Conservation (phyloP, 1,140 invertebrate genomes). For the Oryctes rhinoceros region DNA sequence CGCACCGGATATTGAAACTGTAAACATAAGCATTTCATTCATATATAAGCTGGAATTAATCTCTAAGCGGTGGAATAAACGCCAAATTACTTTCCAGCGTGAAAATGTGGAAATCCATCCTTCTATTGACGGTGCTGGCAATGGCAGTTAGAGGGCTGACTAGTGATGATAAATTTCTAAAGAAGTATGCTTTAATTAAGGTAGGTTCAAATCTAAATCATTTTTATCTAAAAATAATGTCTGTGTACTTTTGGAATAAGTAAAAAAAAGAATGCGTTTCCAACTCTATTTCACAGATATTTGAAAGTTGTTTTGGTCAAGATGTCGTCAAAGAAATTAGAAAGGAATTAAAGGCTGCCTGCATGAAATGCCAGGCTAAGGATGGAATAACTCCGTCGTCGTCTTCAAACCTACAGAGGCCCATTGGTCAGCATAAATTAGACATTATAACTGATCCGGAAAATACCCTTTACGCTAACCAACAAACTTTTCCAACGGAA, state of each 20-base stretch:
- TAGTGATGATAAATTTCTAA: conserved; percentile 71
- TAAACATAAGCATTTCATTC: too few relatives aligned
- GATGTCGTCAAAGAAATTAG: conserved; percentile 72
- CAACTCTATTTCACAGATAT: conserved; percentile 63
- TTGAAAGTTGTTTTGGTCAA: conserved; percentile 72
- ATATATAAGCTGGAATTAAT: too few relatives aligned
- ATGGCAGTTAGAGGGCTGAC: conserved; percentile 46
- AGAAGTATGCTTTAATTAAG: conserved; percentile 76
- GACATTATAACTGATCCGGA: conserved; percentile 52
- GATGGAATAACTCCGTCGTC: conserved; percentile 58
- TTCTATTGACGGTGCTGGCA: not conserved
- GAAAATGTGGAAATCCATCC: conserved; percentile 31
- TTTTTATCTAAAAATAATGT: not conserved
- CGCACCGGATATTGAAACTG: not conserved
- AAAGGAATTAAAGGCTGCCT: conserved; percentile 72
- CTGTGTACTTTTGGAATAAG: not conserved
- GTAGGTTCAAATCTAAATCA: conserved; percentile 57
- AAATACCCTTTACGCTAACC: conserved; percentile 49
- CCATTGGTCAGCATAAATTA: conserved; percentile 49
- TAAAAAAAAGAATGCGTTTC: conserved; percentile 49
- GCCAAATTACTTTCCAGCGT: not conserved
- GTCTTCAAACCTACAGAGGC: conserved; percentile 55
- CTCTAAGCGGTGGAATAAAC: too few relatives aligned
- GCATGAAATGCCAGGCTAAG: conserved; percentile 66
- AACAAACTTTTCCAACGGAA: conserved; percentile 59